These are phyloP conservation scores for Portevinia maculata DNA, from an alignment of 2,888 invertebrate species.

Conservation along the genomic window DNA sequence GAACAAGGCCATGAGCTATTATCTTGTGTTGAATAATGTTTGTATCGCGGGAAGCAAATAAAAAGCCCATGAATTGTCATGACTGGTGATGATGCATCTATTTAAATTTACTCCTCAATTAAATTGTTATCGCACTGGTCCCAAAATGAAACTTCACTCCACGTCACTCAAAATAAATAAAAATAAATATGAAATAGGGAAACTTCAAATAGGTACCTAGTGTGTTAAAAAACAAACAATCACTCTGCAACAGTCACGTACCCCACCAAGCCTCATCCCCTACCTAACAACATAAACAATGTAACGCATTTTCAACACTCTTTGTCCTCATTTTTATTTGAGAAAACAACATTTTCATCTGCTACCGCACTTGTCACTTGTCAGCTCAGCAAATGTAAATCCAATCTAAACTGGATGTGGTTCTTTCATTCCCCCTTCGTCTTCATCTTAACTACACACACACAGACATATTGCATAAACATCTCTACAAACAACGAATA, in stretches of 20 bases:
- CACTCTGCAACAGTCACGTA: slow-evolving; percentile 12
- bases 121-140: slow-evolving; percentile 65
- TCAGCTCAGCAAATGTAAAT: slow-evolving; percentile 74
- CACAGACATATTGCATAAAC: not conserved
- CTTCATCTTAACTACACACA: not conserved
- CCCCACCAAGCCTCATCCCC: not conserved
- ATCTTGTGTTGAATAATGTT: slow-evolving; percentile 3
- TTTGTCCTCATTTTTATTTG: slow-evolving; percentile 47
- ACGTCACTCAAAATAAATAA: slow-evolving; percentile 6
- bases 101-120: slow-evolving; percentile 66
- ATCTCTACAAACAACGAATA: not conserved
- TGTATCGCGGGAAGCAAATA: not conserved
- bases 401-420: slow-evolving; percentile 71
- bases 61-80: not conserved
- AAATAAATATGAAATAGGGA: not conserved
- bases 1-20: not conserved
- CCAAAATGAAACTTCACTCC: slow-evolving; percentile 47
- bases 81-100: slow-evolving; percentile 22
- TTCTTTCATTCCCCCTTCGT: not conserved
- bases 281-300: slow-evolving; percentile 7
- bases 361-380: slow-evolving; percentile 74
- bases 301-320: slow-evolving; percentile 66
- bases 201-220: not conserved
- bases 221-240: slow-evolving; percentile 18
- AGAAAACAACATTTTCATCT: slow-evolving; percentile 69